Evolutionary conservation across 2,888 invertebrate species (phyloP).

Genomic region (Escarpia spicata): DNA sequence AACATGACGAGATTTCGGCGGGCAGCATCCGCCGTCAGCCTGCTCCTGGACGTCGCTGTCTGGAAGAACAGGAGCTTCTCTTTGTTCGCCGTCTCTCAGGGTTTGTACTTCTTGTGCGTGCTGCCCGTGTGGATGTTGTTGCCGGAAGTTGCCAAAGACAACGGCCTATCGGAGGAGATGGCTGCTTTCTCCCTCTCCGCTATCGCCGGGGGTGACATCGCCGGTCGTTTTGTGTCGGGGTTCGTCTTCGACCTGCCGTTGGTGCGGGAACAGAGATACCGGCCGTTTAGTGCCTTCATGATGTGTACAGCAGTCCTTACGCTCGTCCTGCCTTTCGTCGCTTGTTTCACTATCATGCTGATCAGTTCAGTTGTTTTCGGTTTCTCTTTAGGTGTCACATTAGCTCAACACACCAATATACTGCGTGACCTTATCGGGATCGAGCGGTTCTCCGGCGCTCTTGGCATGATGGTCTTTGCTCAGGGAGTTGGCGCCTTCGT

Average conservation of each 20-base stretch:
- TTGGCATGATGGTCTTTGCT: conserved; percentile 50
- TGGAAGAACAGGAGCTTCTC: conserved; percentile 19
- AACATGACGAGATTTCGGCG: not conserved
- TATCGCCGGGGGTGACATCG: conserved; percentile 8
- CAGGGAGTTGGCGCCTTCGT: conserved; percentile 54
- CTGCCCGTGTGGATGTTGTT: conserved; percentile 18
- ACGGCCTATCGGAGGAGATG: not conserved
- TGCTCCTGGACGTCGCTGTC: not conserved
- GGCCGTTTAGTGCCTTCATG: not conserved
- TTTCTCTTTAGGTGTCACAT: not conserved
- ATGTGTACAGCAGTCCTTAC: not conserved
- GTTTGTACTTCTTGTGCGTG: not conserved
- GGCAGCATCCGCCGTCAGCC: not conserved
- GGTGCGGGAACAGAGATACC: not conserved
- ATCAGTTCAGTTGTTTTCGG: not conserved
- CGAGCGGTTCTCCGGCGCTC: conserved; percentile 49
- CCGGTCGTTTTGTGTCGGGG: not conserved
- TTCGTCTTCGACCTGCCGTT: conserved; percentile 19
- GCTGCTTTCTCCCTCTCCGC: not conserved
- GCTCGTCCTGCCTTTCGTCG: not conserved
- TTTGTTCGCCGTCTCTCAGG: not conserved
- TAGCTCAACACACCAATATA: conserved; percentile 21
- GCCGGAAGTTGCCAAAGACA: conserved; percentile 6
- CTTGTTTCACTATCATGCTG: not conserved
- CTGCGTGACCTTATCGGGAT: conserved; percentile 48